Base-by-base conservation (phyloP, 1,140 invertebrate genomes). In the Brachionus koreanus region DNA sequence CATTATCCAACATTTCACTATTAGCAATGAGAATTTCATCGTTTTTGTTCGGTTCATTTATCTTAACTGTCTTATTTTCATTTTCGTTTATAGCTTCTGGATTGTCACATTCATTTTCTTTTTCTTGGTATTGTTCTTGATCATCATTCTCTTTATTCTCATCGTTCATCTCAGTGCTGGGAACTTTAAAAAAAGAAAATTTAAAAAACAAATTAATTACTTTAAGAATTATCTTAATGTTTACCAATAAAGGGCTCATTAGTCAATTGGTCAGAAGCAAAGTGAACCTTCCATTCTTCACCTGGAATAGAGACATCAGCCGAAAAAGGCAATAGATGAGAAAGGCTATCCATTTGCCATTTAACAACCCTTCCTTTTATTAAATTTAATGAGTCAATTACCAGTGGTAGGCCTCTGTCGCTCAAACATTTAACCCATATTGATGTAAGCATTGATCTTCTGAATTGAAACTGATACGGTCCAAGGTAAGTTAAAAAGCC, bases 371-470 rank as follows among this genome's bases (percentile, higher is more conserved):
- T 12, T 13, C 87, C 87, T 86, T 85, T 87, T 1, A 86, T 83
- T 25, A 85, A 84, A 84, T 87, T 86, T 33, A 89, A 86, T 74
- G 85, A 85, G 63, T 89, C 88, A 75, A 88, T 85, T 23, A 87
- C 86, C 13, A 88, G 83, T 19, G 86, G 86, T 6, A 88, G 84
- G 19, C 87, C 88, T 25, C 86, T 83, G 63, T 88, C 87, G 52
- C 85, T 82, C 19, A 89, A 84, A 84, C 87, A 88, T 83, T 85
- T 86, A 49, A 87, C 87, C 88, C 88, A 89, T 35, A 87, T 85
- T 6, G 87, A 84, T 6, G 87, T 88, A 29, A 89, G 83, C 86
- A 88, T 87, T 16, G 85, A 67, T 10, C 86, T 84, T 16, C 87
- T 83, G 83, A 87, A 87, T 83, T 84, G 86, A 75, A 88, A 86